Base-by-base conservation (phyloP, 2,888 invertebrate species). In the Lochmaea crataegi region DNA sequence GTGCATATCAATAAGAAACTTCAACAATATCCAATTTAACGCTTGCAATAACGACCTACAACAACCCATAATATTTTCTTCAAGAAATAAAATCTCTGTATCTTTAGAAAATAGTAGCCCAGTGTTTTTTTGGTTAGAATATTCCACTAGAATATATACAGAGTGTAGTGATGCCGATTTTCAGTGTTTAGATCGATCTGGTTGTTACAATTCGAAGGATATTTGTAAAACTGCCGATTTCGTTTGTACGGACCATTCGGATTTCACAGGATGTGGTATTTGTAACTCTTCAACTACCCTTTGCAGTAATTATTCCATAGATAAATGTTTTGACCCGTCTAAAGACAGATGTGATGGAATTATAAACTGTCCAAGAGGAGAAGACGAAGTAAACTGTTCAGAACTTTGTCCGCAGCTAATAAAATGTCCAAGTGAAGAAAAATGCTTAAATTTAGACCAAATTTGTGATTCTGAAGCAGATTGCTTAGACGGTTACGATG, bases 301-400 rank as follows among this genome's bases (percentile, higher is more conserved):
- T 18, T 78, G 76, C 68, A 65, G 73, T 63, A 42, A 56, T 6
- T 38, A 38, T 14, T 63, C 71, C 7, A 14, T n/a, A 18, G 48
- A 22, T n/a, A n/a, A 45, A 48, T 72, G 72, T 45, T 71, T 64
- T 63, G 65, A 60, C 42, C 67, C 45, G 53, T 65, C 32, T 14
- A 58, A 51, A 16, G 56, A 75, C 16, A 53, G 75, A 42, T 77
- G 78, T 22, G 75, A 78, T 41, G 73, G 68, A 4, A 63, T 63
- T 16, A 53, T 76, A 14, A 32, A 78, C 41, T 78, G 78, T 32
- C 70, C 69, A 4, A 65, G 56, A 45, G 78, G 78, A 2, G 76
- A 78, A 53, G 78, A 78, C 56, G 78, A 78, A 58, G 6, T 74
- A 6, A 74, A 65, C n/a, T 78, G 78, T 67, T 70, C 66, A 38